These are phyloP conservation scores for Zingel zingel DNA, from an alignment of 2,113 vertebrate genomes.

Conservation along the genomic window DNA sequence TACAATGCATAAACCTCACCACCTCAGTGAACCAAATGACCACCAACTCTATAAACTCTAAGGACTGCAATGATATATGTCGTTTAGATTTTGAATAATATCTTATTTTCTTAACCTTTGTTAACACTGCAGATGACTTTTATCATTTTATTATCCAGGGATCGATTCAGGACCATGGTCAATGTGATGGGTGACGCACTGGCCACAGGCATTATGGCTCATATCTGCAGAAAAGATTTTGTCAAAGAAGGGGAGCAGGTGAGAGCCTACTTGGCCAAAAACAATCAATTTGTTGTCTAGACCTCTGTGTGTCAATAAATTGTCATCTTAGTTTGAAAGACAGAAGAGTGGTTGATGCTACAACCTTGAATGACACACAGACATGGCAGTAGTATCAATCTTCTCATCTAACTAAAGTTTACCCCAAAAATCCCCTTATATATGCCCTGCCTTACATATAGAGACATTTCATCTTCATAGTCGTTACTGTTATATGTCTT, in stretches of 20 bases:
- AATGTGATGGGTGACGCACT: constrained; percentile 96
- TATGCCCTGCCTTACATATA: too few relatives aligned
- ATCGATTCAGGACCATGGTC: constrained; percentile 98
- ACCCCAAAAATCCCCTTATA: too few relatives aligned
- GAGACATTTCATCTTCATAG: neutral
- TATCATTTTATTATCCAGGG: constrained; percentile 81
- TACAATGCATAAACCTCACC: neutral
- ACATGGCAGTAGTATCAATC: too few relatives aligned
- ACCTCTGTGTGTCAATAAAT: neutral
- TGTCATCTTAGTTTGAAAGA: neutral
- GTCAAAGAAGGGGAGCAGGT: constrained; percentile 93
- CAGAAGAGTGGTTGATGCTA: neutral
- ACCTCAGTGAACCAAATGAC: neutral
- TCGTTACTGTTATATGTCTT: neutral
- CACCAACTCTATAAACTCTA: neutral
- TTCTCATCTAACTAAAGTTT: too few relatives aligned
- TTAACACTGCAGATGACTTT: neutral
- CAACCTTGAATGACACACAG: neutral
- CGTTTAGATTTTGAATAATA: neutral
- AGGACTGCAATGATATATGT: neutral
- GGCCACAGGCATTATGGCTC: constrained; percentile 97
- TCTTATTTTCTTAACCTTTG: neutral
- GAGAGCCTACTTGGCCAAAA: constrained; percentile 28
- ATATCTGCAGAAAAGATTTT: constrained; percentile 97
- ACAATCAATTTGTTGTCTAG: neutral